Percentiles rank a stretch among this genome's conserved stretches.
phyloP scores from a whole-genome alignment of 1,140 invertebrate genomes.

The Grapholita molesta region DNA sequence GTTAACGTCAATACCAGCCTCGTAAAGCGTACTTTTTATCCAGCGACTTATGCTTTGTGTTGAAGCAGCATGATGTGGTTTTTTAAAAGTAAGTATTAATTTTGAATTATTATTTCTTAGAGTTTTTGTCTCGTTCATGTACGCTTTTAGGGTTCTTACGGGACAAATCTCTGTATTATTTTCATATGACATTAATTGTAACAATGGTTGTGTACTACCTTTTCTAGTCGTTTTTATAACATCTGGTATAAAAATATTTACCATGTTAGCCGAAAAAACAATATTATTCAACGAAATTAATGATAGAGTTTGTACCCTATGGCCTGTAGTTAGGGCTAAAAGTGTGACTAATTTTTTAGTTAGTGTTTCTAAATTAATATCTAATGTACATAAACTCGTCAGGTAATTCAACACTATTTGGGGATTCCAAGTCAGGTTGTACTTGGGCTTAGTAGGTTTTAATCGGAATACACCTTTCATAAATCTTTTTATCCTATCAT shows the following conservation, averaged over 20 bases:
- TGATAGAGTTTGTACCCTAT: neutral
- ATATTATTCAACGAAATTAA: neutral
- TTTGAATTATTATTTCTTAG: neutral
- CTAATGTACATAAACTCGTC: neutral
- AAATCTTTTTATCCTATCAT: constrained; percentile 2
- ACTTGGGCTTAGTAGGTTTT: neutral
- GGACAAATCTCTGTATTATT: constrained; percentile 12
- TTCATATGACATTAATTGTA: neutral
- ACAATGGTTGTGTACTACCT: neutral
- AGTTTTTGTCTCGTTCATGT: constrained; percentile 1
- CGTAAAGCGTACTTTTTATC: neutral
- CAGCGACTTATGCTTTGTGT: constrained; percentile 7
- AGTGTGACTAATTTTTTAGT: neutral
- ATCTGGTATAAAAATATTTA: too few relatives aligned
- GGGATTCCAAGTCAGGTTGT: neutral
- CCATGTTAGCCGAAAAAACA: too few relatives aligned
- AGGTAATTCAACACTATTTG: neutral
- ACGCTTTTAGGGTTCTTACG: neutral
- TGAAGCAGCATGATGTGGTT: neutral
- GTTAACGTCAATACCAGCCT: neutral
- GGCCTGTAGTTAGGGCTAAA: neutral
- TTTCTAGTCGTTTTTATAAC: neutral
- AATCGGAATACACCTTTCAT: constrained; percentile 5
- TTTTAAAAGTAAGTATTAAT: constrained; percentile 14
- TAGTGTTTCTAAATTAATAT: neutral